phyloP scores from a whole-genome alignment of 64 coral and sea anemone species.

The Stylophora pistillata region DNA sequence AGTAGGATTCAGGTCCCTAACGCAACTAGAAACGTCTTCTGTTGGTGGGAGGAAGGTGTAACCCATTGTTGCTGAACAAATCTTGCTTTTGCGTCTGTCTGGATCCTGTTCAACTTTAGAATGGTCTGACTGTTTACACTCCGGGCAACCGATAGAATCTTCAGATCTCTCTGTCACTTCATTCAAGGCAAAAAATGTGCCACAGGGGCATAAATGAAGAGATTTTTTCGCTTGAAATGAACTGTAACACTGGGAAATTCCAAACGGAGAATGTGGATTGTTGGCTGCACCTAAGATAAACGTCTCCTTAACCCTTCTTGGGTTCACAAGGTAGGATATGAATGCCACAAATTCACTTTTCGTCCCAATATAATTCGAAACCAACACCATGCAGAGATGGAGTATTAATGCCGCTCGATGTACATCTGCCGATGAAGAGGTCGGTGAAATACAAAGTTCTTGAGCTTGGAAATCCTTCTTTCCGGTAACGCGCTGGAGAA shows the following conservation, averaged over 20 bases:
- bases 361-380: conserved; percentile 20
- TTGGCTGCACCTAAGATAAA: neutral
- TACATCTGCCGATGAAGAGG: conserved; percentile 47
- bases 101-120: neutral
- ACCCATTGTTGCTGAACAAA: neutral
- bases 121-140: neutral
- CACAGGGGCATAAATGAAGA: neutral
- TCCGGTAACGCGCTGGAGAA: conserved; percentile 32
- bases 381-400: conserved; percentile 49
- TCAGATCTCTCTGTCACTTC: neutral
- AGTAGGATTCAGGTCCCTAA: conserved; percentile 43
- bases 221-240: no score
- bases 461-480: conserved; percentile 42
- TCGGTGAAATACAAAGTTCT: conserved; percentile 56
- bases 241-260: neutral
- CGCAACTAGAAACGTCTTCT: neutral
- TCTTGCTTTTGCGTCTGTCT: neutral
- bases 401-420: conserved; percentile 65
- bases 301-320: neutral
- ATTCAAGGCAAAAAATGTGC: neutral
- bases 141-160: neutral
- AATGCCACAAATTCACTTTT: neutral
- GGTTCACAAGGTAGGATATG: neutral
- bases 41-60: neutral
- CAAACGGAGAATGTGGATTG: neutral